Conservation (phyloP, 2,113 vertebrate genomes). For the Cyanistes caeruleus region DNA sequence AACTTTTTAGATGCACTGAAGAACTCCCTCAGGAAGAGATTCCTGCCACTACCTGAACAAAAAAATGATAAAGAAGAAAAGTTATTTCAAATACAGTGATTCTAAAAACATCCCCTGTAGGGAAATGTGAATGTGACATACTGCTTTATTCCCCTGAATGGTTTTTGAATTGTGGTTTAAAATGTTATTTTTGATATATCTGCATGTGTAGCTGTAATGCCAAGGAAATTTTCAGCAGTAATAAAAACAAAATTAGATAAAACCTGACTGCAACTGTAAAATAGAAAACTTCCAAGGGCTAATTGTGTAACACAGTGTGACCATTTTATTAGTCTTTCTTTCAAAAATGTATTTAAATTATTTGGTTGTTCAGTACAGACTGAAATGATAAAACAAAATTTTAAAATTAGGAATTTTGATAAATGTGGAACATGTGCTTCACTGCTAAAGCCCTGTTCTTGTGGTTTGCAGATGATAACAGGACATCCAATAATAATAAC, state of each 20-base stretch:
- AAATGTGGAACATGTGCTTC: not conserved
- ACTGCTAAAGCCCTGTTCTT: not conserved
- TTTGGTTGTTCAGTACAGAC: not conserved
- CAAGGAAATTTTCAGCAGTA: not conserved
- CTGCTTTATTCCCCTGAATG: not conserved
- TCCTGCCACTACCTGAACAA: not conserved
- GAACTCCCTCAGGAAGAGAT: not conserved
- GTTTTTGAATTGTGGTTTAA: not conserved
- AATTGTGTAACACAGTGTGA: not conserved
- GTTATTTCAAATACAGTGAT: not conserved
- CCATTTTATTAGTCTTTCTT: not conserved
- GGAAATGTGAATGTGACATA: not conserved
- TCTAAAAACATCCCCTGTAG: not conserved
- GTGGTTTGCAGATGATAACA: not conserved
- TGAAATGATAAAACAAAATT: not conserved
- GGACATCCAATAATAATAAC: not conserved
- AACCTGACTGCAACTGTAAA: not conserved
- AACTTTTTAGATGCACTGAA: not conserved
- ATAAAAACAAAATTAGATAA: not conserved
- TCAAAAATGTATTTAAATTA: not conserved
- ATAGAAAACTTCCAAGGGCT: not conserved
- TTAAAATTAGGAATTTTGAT: not conserved
- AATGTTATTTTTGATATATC: not conserved
- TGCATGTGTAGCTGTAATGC: not conserved
- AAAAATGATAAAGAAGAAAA: not conserved